phyloP scores from a whole-genome alignment of 2,888 invertebrate species.

The Campaea margaritaria region DNA sequence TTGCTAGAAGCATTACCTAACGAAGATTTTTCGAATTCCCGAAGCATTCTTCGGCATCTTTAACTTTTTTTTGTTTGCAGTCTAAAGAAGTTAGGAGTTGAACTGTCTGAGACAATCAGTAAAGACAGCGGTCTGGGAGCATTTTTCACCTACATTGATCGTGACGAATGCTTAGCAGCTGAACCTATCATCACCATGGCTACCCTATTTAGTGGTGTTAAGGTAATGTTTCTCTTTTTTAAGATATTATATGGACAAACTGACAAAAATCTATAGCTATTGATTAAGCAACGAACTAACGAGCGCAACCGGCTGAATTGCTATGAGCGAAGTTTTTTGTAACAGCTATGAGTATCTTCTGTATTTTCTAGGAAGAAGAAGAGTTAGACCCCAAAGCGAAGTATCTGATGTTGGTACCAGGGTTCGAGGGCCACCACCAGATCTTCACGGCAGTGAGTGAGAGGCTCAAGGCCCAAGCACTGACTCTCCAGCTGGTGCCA shows the following conservation, averaged over 20 bases:
- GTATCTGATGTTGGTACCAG: slow-evolving; percentile 52
- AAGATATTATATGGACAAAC: too few relatives aligned
- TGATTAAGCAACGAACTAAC: too few relatives aligned
- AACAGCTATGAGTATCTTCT: not conserved
- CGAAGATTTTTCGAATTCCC: too few relatives aligned
- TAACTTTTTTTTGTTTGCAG: slow-evolving; percentile 24
- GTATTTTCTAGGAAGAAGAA: slow-evolving; percentile 41
- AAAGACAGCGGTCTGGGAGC: slow-evolving; percentile 27
- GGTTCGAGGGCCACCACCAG: slow-evolving; percentile 51
- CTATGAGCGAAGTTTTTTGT: too few relatives aligned
- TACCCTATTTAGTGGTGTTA: slow-evolving; percentile 30
- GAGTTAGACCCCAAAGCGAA: slow-evolving; percentile 46
- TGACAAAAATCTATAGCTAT: too few relatives aligned
- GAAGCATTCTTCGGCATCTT: too few relatives aligned
- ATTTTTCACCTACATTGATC: slow-evolving; percentile 36
- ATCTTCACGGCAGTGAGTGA: slow-evolving; percentile 44
- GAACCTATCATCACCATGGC: slow-evolving; percentile 38
- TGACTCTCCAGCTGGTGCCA: slow-evolving; percentile 46
- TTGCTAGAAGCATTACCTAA: too few relatives aligned
- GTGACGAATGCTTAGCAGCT: slow-evolving; percentile 33
- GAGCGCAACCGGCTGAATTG: too few relatives aligned
- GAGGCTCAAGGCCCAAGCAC: slow-evolving; percentile 47
- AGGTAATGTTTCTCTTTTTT: slow-evolving; percentile 21
- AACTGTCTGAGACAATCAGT: slow-evolving; percentile 2
- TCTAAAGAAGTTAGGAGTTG: slow-evolving; percentile 24